These are phyloP conservation scores for Phania funesta DNA, from an alignment of 2,888 invertebrate species.

Conservation along the genomic window DNA sequence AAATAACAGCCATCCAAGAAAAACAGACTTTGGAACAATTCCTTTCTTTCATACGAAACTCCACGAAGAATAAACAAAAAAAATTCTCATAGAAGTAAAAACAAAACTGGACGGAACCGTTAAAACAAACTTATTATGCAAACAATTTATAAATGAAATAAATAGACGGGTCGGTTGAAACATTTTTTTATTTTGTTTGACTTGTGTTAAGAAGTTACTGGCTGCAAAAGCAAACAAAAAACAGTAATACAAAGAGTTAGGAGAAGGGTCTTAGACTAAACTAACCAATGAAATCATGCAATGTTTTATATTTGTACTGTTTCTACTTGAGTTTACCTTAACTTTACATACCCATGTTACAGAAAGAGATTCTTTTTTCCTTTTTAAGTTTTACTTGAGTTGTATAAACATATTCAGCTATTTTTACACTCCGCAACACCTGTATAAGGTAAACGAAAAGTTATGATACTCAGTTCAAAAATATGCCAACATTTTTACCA, in stretches of 20 bases:
- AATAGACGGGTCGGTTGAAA: conserved; percentile 36
- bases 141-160: conserved; percentile 67
- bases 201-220: conserved; percentile 44
- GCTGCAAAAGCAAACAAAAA: conserved; percentile 17
- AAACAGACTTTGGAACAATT: neutral
- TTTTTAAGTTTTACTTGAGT: conserved; percentile 34
- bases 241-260: conserved; percentile 26
- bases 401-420: conserved; percentile 36
- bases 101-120: conserved; percentile 66
- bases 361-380: conserved; percentile 22
- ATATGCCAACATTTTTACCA: no score
- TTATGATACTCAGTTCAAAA: neutral
- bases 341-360: conserved; percentile 16
- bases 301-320: conserved; percentile 9
- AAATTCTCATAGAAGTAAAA: conserved; percentile 7
- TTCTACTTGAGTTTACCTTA: conserved; percentile 20
- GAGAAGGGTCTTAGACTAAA: conserved; percentile 42
- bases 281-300: conserved; percentile 38
- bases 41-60: conserved; percentile 30
- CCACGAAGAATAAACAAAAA: conserved; percentile 12
- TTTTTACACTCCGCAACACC: neutral
- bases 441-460: neutral
- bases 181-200: conserved; percentile 1
- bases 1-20: conserved; percentile 19
- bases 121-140: conserved; percentile 77